Percentiles rank a stretch among this genome's conserved stretches.
Evolutionary conservation across 92 coral and sea anemone species (phyloP).

Genomic region (Bergia puertoricense): DNA sequence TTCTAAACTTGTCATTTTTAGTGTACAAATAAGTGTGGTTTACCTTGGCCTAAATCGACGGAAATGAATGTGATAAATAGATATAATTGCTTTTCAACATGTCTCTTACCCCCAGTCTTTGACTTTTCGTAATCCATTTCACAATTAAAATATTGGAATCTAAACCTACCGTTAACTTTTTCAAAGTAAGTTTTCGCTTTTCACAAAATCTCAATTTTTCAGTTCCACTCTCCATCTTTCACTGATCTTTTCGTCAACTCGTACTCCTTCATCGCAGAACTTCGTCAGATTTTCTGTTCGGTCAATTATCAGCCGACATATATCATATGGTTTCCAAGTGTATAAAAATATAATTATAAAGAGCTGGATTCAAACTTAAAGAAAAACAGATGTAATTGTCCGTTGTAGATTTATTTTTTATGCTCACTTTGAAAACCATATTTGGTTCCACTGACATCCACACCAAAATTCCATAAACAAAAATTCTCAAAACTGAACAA

Average conservation of each 20-base stretch:
- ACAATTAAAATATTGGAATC: background rate
- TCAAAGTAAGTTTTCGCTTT: background rate
- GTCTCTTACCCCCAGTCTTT: background rate
- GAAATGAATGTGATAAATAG: slow-evolving; percentile 7
- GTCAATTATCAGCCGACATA: background rate
- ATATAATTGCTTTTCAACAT: slow-evolving; percentile 24
- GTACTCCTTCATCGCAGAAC: too few species aligned
- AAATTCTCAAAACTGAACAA: background rate
- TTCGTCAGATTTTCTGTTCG: background rate
- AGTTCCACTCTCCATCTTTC: too few species aligned
- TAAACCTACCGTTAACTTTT: background rate
- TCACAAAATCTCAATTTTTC: too few species aligned
- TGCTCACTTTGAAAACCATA: slow-evolving; percentile 9
- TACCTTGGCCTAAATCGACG: background rate
- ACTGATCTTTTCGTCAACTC: too few species aligned
- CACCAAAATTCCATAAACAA: slow-evolving; percentile 4
- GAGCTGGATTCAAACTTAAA: background rate
- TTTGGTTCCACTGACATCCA: background rate
- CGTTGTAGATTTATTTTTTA: background rate
- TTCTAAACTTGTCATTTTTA: slow-evolving; percentile 6
- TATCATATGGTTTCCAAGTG: background rate
- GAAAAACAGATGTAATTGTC: slow-evolving; percentile 13
- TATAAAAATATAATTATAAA: background rate
- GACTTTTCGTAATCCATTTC: background rate
- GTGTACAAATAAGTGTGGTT: background rate